Evolutionary conservation across 1,140 invertebrate genomes (phyloP).

Genomic region (Trichomalopsis sarcophagae): DNA sequence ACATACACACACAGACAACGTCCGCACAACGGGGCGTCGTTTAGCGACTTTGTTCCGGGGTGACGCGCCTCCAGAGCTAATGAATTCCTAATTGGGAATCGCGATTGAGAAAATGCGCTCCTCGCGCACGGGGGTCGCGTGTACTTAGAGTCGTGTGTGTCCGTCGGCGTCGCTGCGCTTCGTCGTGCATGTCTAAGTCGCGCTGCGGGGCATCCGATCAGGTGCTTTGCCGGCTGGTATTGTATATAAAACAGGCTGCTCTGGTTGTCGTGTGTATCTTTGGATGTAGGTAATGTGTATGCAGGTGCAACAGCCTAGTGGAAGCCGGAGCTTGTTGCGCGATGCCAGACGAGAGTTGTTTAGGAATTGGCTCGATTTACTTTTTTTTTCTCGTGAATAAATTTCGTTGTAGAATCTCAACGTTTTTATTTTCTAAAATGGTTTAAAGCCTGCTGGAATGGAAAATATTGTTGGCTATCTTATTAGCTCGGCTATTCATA

Average conservation of each 20-base stretch:
- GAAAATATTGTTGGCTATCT: no score
- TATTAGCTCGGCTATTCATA: no score
- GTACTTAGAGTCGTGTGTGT: neutral
- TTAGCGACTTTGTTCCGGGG: slow-evolving; percentile 10
- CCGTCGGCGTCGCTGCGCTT: neutral
- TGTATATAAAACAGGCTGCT: no score
- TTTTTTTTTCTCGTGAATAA: no score
- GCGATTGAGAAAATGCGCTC: neutral
- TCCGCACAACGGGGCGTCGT: neutral
- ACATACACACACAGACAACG: neutral
- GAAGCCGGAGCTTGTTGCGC: neutral
- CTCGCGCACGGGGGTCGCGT: neutral
- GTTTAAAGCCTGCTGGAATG: no score
- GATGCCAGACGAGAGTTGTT: neutral
- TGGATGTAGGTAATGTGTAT: neutral
- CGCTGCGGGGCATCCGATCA: neutral
- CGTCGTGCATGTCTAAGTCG: neutral
- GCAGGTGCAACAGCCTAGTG: neutral
- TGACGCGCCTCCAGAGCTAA: slow-evolving; percentile 6
- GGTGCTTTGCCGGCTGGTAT: neutral
- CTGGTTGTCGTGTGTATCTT: neutral
- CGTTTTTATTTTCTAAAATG: no score
- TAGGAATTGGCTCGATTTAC: neutral
- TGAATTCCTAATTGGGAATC: slow-evolving; percentile 2
- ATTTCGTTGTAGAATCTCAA: no score